These are phyloP conservation scores for Siphonodentalium dalli DNA, from an alignment of 2,888 invertebrate species.

Conservation along the genomic window DNA sequence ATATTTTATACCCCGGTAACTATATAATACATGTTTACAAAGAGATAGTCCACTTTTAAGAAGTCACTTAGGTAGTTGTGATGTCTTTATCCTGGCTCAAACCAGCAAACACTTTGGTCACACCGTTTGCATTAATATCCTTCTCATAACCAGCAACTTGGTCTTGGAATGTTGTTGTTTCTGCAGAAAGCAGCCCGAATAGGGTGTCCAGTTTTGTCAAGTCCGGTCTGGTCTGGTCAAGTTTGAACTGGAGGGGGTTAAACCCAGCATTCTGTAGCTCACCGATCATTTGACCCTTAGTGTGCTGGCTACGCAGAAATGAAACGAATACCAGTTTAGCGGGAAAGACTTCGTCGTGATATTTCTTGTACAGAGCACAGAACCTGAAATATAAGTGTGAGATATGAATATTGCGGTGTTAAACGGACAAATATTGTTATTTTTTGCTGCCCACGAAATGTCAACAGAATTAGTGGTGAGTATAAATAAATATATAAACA, in stretches of 20 bases:
- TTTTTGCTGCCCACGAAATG: no score
- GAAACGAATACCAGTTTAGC: conserved; percentile 64
- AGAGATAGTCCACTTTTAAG: no score
- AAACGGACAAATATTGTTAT: no score
- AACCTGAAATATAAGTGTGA: conserved; percentile 56
- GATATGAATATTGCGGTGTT: no score
- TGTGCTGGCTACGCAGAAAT: conserved; percentile 57
- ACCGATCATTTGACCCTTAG: conserved; percentile 56
- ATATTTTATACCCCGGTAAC: no score
- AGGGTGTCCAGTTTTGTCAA: conserved; percentile 63
- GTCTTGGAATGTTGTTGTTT: conserved; percentile 45
- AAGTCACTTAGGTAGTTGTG: no score
- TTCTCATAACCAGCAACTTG: conserved; percentile 37
- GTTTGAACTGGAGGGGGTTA: conserved; percentile 53
- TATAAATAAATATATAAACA: no score
- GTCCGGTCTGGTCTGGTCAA: conserved; percentile 58
- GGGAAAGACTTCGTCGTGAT: conserved; percentile 60
- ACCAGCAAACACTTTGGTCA: conserved; percentile 28
- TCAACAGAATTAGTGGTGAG: no score
- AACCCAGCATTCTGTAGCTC: conserved; percentile 38
- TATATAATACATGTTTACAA: no score
- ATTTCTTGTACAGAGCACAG: conserved; percentile 53
- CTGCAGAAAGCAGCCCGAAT: conserved; percentile 58
- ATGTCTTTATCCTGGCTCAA: no score
- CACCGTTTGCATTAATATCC: conserved; percentile 33